These are phyloP conservation scores for Heliconius hortense DNA, from an alignment of 2,888 invertebrate species.

Conservation along the genomic window DNA sequence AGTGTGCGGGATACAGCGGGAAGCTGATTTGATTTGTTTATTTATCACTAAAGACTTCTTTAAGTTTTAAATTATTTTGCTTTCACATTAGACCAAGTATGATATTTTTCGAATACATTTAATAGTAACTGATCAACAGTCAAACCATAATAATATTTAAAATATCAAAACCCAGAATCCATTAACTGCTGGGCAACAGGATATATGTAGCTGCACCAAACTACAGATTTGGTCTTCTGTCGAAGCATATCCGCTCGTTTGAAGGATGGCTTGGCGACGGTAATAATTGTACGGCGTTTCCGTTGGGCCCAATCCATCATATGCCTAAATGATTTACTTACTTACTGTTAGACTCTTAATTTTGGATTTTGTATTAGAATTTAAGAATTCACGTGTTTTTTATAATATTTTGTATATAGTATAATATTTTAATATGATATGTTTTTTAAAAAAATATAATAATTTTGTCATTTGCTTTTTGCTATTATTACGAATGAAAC, in stretches of 20 bases:
- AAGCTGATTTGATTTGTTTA: too few relatives aligned
- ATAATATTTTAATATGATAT: too few relatives aligned
- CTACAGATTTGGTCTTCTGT: conserved; percentile 24
- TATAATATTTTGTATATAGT: too few relatives aligned
- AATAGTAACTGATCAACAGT: background rate
- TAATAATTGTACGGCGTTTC: conserved; percentile 10
- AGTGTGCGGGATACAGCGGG: too few relatives aligned
- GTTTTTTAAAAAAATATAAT: background rate
- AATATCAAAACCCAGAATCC: background rate
- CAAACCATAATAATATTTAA: background rate
- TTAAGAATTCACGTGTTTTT: too few relatives aligned
- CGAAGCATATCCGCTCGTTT: conserved; percentile 24
- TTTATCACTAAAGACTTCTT: too few relatives aligned
- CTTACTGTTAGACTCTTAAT: background rate
- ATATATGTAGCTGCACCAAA: conserved; percentile 11
- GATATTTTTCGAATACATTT: too few relatives aligned
- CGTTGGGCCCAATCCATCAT: conserved; percentile 8
- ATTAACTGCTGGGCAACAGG: conserved; percentile 2
- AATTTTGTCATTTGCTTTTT: too few relatives aligned
- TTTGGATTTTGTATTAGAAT: too few relatives aligned
- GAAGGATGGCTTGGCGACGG: conserved; percentile 23
- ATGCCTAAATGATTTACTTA: background rate
- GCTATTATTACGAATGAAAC: too few relatives aligned
- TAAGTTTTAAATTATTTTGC: too few relatives aligned
- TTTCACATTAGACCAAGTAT: too few relatives aligned